Base-by-base conservation (phyloP, 2,888 invertebrate genomes). In the Hybos culiciformis region DNA sequence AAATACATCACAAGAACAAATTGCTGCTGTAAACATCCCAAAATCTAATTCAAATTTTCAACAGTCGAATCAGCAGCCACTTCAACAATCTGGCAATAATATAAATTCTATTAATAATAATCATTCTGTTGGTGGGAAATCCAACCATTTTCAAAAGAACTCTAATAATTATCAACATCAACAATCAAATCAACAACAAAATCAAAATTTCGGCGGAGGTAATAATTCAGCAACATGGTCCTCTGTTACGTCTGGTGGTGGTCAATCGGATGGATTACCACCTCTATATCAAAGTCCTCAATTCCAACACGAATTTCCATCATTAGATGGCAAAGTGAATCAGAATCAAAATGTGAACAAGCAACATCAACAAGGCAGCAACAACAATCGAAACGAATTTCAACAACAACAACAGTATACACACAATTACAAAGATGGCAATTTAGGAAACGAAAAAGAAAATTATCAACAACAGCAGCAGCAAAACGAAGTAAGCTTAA, bases 241-340 rank as follows among this genome's bases (percentile, higher is more conserved):
- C 69, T 74, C 70, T 60, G 70, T 68, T 68, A 76, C 74, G 61
- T 75, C 71, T 53, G 69, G 68, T 54, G 56, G 53, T 40, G 56
- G 53, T 39, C 53, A 53, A 32, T 56, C 55, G 40, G 53, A 56
- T 40, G 54, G 55, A 18, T 67, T 74, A 41, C 77, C 77, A 38
- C 77, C 76, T 29, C 72, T 82, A 48, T 81, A 83, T 56, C 83
- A 88, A 66, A 86, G 81, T 67, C 78, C 87, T 56, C 85, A 85
- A 69, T 92, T 91, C 73, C 90, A 90, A 71, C 88, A 91, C 79
- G 94, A 94, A 73, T 94, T 94, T 73, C 94, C 94, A 61, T 87
- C 86, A 62, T 66, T 77, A 56, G 75, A 74, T 63, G 74, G 75
- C 54, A n/a, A n/a, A 69, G 74, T 58, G 72, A 32, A 24, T 33